phyloP scores from a whole-genome alignment of 2,797 vertebrate species.

The Siniperca obscura region DNA sequence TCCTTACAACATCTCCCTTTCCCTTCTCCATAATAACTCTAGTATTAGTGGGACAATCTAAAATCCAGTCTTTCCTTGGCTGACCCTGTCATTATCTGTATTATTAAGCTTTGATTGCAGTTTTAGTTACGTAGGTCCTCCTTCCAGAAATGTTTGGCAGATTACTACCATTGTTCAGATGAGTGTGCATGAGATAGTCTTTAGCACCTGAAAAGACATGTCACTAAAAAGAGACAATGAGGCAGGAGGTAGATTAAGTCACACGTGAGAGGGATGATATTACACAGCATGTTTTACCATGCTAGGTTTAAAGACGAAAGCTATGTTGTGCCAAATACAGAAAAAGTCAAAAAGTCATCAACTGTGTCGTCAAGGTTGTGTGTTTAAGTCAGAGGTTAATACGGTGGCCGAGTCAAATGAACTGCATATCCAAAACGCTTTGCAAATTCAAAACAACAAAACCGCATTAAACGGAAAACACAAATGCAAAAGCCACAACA shows the following conservation, averaged over 20 bases:
- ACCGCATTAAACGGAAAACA: too few species aligned
- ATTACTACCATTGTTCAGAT: conserved; percentile 33
- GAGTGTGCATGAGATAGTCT: not conserved
- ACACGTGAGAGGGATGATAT: not conserved
- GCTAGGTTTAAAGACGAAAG: not conserved
- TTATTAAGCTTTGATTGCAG: conserved; percentile 47
- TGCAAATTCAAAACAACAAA: too few species aligned
- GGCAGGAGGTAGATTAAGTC: conserved; percentile 8
- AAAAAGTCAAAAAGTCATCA: not conserved
- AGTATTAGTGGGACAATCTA: conserved; percentile 34
- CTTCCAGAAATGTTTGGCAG: conserved; percentile 6
- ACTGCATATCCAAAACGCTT: too few species aligned
- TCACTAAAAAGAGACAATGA: not conserved
- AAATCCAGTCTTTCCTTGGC: conserved; percentile 23
- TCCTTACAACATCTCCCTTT: not conserved
- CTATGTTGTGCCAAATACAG: not conserved
- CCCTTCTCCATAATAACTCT: conserved; percentile 23
- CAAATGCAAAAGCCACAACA: too few species aligned
- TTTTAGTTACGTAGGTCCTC: not conserved
- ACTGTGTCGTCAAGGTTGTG: not conserved
- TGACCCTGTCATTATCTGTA: conserved; percentile 41
- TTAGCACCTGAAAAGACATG: conserved; percentile 19
- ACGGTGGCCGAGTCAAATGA: too few species aligned
- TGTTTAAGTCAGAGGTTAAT: not conserved
- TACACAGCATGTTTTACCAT: not conserved